These are phyloP conservation scores for Scopus umbretta DNA, from an alignment of 2,113 vertebrate species.

Conservation along the genomic window DNA sequence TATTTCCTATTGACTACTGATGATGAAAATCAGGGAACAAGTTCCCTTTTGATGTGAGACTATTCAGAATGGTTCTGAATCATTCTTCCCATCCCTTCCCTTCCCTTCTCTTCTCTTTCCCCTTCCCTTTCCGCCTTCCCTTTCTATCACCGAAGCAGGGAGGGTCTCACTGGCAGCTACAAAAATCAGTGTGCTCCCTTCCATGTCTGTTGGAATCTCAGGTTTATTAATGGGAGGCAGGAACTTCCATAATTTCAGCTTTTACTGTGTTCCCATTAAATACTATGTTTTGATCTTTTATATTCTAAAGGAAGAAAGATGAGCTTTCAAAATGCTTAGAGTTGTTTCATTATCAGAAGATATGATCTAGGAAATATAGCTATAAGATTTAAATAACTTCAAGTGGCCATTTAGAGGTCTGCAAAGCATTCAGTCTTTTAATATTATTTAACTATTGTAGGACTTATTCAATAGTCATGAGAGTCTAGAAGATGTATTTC, in stretches of 20 bases:
- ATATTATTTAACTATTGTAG: not conserved
- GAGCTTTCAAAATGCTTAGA: not conserved
- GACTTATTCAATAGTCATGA: not conserved
- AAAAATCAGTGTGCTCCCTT: not conserved
- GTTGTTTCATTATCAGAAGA: not conserved
- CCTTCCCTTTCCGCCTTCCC: not conserved
- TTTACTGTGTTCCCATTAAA: not conserved
- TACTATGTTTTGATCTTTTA: not conserved
- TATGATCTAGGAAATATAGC: not conserved
- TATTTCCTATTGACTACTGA: not conserved
- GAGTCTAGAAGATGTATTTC: not conserved
- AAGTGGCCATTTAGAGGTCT: not conserved
- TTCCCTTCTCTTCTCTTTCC: no score
- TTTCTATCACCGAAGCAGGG: not conserved
- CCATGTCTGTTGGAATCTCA: not conserved
- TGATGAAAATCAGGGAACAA: not conserved
- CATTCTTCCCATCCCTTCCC: not conserved
- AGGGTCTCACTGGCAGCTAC: not conserved
- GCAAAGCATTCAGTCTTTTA: not conserved
- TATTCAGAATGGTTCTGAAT: not conserved
- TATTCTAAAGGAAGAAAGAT: not conserved
- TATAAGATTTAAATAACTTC: slow-evolving; percentile 5
- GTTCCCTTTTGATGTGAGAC: not conserved
- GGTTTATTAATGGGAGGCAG: not conserved
- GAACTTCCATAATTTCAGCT: not conserved